Conservation (phyloP, 2,113 vertebrate genomes). For the Columba livia region DNA sequence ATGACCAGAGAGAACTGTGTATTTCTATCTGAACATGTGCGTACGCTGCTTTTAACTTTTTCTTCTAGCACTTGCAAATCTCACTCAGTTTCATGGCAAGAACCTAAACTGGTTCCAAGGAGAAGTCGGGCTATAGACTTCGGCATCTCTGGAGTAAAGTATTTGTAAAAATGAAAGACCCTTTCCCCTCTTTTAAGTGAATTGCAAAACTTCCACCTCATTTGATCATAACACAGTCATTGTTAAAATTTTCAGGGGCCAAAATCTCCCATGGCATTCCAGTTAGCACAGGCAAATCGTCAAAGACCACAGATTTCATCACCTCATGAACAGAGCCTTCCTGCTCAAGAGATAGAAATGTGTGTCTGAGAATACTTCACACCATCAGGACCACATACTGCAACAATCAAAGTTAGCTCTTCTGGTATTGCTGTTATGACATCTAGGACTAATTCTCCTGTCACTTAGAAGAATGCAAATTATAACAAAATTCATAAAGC, state of each 20-base stretch:
- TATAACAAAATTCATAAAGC: neutral
- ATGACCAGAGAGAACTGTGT: neutral
- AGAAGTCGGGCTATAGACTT: neutral
- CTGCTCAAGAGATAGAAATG: neutral
- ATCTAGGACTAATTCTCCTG: neutral
- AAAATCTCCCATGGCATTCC: neutral
- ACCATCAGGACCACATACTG: neutral
- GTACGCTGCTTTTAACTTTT: neutral
- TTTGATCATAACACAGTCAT: neutral
- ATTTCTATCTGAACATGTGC: neutral
- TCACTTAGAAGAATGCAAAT: neutral
- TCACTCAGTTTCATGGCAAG: neutral
- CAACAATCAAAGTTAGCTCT: neutral
- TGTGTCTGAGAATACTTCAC: neutral
- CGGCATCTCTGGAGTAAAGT: neutral
- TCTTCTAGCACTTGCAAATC: neutral
- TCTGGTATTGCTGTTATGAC: neutral
- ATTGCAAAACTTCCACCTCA: neutral
- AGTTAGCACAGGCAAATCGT: neutral
- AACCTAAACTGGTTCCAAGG: neutral
- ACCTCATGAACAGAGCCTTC: neutral
- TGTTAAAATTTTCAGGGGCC: neutral
- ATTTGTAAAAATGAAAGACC: neutral
- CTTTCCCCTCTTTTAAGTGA: slow-evolving; percentile 1
- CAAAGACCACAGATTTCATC: neutral